Conservation (phyloP, 2,797 vertebrate species). For the Huso huso region DNA sequence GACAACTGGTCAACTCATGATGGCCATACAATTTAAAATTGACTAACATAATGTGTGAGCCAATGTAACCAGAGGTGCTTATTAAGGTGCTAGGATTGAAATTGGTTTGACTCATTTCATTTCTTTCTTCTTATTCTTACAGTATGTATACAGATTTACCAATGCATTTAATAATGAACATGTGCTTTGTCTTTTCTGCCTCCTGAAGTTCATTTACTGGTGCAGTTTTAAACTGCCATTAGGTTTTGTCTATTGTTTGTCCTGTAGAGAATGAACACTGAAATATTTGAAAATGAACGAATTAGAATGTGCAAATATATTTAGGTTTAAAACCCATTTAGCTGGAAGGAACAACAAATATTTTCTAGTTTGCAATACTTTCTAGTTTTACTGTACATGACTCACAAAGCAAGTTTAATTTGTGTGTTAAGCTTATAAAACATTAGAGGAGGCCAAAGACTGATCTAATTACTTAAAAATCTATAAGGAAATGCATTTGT, state of each 20-base stretch:
- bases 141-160: too few relatives aligned
- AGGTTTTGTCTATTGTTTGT: background rate
- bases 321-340: background rate
- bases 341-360: background rate
- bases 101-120: too few relatives aligned
- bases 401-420: background rate
- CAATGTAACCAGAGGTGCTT: too few relatives aligned
- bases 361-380: background rate
- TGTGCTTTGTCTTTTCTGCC: too few relatives aligned
- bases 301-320: conserved; percentile 3
- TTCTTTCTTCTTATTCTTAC: too few relatives aligned
- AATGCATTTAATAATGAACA: too few relatives aligned
- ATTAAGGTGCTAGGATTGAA: too few relatives aligned
- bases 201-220: too few relatives aligned
- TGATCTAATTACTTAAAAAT: background rate
- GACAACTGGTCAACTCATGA: too few relatives aligned
- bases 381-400: background rate
- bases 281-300: background rate
- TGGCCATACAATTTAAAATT: too few relatives aligned
- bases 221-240: too few relatives aligned
- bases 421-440: background rate
- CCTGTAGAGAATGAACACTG: background rate
- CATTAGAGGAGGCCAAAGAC: background rate
- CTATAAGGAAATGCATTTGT: conserved; percentile 3
- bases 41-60: too few relatives aligned